Conservation (phyloP, 2,797 vertebrate genomes). For the Delichon dasypus region DNA sequence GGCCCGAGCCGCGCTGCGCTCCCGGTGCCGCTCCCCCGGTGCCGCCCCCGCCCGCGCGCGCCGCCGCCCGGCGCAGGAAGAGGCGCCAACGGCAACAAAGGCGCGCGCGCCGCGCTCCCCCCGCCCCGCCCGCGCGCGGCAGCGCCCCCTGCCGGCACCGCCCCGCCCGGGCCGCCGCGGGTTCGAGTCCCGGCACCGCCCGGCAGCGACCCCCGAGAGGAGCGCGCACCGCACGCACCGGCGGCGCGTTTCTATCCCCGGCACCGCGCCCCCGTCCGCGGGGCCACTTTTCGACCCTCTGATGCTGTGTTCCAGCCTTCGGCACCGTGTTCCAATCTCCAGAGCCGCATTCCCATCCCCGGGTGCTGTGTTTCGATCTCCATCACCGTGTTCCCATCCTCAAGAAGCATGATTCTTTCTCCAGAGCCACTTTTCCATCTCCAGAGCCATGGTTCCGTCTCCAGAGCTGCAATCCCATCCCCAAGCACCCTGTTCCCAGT, state of each 20-base stretch:
- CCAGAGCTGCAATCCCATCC: no score
- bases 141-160: slow-evolving; percentile 4
- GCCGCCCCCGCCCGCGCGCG: background rate
- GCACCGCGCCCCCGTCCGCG: no score
- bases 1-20: background rate
- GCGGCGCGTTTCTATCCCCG: no score
- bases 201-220: no score
- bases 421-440: background rate
- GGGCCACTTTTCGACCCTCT: background rate
- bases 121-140: background rate
- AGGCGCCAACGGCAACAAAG: slow-evolving; percentile 53
- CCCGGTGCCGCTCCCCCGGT: background rate
- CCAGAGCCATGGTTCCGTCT: fast-evolving
- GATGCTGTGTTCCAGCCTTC: background rate
- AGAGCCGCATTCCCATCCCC: background rate
- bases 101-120: background rate
- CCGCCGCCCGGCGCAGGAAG: slow-evolving; percentile 1
- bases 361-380: background rate
- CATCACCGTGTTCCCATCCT: background rate
- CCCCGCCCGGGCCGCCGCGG: no score
- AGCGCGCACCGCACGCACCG: no score
- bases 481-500: no score
- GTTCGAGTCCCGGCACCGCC: background rate
- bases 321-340: no score
- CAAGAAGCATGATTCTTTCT: background rate